Percentiles rank a stretch among this genome's conserved stretches.
Conservation (phyloP, 2,113 vertebrate genomes). For the Syrmaticus mikado region DNA sequence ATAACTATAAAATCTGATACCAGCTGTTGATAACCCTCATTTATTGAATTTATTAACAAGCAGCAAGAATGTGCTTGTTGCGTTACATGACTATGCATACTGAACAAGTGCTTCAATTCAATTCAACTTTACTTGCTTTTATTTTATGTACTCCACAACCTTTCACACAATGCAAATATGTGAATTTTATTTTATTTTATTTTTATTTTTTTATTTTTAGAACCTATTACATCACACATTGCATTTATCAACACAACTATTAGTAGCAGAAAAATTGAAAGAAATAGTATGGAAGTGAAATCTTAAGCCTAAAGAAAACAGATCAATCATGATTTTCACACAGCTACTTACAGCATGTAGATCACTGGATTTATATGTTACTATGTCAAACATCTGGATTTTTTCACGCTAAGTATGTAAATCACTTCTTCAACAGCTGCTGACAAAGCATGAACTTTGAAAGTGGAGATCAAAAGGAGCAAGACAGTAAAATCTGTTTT, state of each 20-base stretch:
- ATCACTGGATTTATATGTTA: not conserved
- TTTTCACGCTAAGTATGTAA: not conserved
- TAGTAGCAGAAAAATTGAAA: conserved; percentile 5
- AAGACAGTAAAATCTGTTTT: not conserved
- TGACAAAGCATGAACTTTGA: not conserved
- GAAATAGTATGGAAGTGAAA: not conserved
- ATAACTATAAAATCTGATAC: conserved; percentile 40
- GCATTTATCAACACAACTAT: not conserved
- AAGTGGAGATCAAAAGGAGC: not conserved
- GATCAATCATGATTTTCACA: not conserved
- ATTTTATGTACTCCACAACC: not conserved
- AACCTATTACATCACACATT: not conserved
- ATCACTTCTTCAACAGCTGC: not conserved
- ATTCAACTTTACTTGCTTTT: not conserved
- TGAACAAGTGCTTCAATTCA: not conserved
- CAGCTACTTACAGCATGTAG: not conserved
- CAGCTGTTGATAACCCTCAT: conserved; percentile 41
- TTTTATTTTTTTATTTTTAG: not conserved
- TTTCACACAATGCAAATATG: not conserved
- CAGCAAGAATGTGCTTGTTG: conserved; percentile 29
- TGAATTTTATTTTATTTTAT: too few relatives aligned
- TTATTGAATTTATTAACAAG: conserved; percentile 59
- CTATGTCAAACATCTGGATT: not conserved
- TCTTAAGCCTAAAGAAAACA: not conserved
- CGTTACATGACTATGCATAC: conserved; percentile 22